phyloP scores from a whole-genome alignment of 2,797 vertebrate species.

The Oryzias sinensis region DNA sequence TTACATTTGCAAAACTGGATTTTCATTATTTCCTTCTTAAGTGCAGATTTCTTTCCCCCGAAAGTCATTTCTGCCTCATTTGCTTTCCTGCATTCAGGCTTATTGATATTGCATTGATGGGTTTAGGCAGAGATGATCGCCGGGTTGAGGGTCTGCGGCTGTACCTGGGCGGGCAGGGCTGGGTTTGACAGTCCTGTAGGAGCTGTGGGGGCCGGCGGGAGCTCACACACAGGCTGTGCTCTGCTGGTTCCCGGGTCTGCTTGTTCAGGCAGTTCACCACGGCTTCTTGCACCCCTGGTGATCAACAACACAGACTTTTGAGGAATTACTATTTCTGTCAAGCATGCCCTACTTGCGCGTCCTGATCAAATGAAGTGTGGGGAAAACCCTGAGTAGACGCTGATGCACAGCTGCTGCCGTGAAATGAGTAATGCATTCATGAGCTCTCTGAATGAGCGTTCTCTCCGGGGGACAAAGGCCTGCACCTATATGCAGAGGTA shows the following conservation, averaged over 20 bases:
- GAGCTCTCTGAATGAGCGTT: too few relatives aligned
- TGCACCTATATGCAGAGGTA: conserved; percentile 39
- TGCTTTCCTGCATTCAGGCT: too few relatives aligned
- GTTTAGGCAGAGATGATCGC: conserved; percentile 1
- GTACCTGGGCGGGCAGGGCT: conserved; percentile 89
- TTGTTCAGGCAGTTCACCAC: conserved; percentile 94
- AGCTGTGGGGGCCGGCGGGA: conserved; percentile 86
- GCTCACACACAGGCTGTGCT: conserved; percentile 83
- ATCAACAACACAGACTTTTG: conserved; percentile 13
- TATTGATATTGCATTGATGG: too few relatives aligned
- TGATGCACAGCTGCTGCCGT: conserved; percentile 59
- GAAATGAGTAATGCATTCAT: too few relatives aligned
- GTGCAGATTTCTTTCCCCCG: too few relatives aligned
- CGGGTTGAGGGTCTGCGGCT: conserved; percentile 35
- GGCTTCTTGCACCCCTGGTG: conserved; percentile 91
- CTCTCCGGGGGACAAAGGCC: conserved; percentile 31
- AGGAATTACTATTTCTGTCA: too few relatives aligned
- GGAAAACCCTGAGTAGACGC: conserved; percentile 15
- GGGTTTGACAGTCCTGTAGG: conserved; percentile 86
- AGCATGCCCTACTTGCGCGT: too few relatives aligned
- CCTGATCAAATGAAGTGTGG: too few relatives aligned
- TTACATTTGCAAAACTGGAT: too few relatives aligned
- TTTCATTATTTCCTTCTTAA: too few relatives aligned
- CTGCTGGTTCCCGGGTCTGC: conserved; percentile 85
- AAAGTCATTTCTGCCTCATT: too few relatives aligned